phyloP scores from a whole-genome alignment of 2,888 invertebrate species.

The Phaonia tiefii region DNA sequence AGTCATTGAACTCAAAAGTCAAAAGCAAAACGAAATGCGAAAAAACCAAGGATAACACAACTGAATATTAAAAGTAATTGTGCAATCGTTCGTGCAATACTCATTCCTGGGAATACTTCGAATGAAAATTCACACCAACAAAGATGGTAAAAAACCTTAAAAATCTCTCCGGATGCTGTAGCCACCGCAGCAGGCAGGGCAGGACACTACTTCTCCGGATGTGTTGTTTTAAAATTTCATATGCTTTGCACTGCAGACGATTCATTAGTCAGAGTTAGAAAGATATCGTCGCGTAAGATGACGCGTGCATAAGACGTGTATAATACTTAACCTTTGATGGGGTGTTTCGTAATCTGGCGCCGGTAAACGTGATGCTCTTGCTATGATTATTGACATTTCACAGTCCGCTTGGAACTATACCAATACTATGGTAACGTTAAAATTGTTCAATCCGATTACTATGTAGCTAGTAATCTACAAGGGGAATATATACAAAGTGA shows the following conservation, averaged over 20 bases:
- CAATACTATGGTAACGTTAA: no score
- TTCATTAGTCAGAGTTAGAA: slow-evolving; percentile 70
- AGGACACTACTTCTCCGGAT: slow-evolving; percentile 41
- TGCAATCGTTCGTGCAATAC: slow-evolving; percentile 29
- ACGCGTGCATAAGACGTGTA: no score
- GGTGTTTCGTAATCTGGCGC: no score
- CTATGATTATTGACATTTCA: no score
- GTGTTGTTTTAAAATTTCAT: slow-evolving; percentile 75
- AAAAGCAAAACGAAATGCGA: slow-evolving; percentile 3
- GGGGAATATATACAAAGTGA: no score
- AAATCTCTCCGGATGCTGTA: slow-evolving; percentile 53
- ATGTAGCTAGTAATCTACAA: no score
- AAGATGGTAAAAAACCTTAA: slow-evolving; percentile 79
- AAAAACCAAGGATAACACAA: slow-evolving; percentile 8
- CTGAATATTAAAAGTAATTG: slow-evolving; percentile 20
- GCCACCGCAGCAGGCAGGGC: neutral
- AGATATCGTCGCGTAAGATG: no score
- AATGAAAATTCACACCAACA: slow-evolving; percentile 77
- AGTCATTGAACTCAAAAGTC: neutral
- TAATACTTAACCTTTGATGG: no score
- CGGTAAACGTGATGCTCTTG: no score
- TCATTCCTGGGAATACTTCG: slow-evolving; percentile 70
- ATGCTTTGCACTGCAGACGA: slow-evolving; percentile 70
- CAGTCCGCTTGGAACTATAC: no score
- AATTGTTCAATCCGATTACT: no score